A percentile compares a stretch with the other conserved stretches of the same genome.
phyloP scores from a whole-genome alignment of 1,140 invertebrate species.

The Psilanteris sp. region DNA sequence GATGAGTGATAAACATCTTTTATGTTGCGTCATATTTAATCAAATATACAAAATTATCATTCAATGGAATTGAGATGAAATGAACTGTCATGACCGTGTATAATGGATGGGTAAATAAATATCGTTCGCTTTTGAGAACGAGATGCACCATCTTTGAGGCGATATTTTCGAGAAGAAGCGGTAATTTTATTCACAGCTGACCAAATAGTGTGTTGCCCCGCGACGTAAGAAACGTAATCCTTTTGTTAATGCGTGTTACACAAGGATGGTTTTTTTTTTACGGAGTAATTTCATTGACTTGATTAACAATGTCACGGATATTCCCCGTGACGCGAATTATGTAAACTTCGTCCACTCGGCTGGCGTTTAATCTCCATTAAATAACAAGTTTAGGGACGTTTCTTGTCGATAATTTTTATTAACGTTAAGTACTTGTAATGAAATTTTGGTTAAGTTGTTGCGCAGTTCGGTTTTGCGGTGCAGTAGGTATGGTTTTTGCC shows the following conservation, averaged over 20 bases:
- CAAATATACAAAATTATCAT: constrained; percentile 51
- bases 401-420: too few species aligned
- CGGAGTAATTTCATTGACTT: too few species aligned
- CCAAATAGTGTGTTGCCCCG: constrained; percentile 31
- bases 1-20: neutral
- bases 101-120: constrained; percentile 58
- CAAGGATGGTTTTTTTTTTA: too few species aligned
- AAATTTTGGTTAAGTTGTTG: constrained; percentile 44
- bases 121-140: constrained; percentile 35
- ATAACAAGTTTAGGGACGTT: too few species aligned
- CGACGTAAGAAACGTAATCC: constrained; percentile 7
- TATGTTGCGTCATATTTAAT: constrained; percentile 42
- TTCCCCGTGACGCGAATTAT: too few species aligned
- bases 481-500: constrained; percentile 6
- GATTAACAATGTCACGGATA: too few species aligned
- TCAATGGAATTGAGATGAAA: constrained; percentile 47
- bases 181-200: constrained; percentile 38
- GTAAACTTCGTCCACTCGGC: too few species aligned
- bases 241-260: constrained; percentile 39
- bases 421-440: constrained; percentile 36
- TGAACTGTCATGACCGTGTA: constrained; percentile 56
- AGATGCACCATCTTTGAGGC: constrained; percentile 9
- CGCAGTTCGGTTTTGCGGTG: constrained; percentile 9
- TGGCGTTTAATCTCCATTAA: too few species aligned
- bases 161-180: too few species aligned